These are phyloP conservation scores for Pasiphila rectangulata DNA, from an alignment of 2,888 invertebrate genomes.

Conservation along the genomic window DNA sequence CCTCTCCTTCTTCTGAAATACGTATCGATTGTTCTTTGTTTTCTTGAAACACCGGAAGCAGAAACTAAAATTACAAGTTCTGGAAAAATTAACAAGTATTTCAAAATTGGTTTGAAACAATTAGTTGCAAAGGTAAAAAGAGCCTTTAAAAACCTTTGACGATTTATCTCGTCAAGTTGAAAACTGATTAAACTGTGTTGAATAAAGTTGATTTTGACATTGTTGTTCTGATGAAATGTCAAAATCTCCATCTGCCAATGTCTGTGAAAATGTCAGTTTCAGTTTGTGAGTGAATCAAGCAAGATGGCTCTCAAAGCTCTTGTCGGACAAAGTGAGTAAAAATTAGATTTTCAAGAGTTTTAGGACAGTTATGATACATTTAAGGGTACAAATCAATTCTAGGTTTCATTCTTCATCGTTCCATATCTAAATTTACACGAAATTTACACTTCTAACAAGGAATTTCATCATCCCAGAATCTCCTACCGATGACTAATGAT, in stretches of 20 bases:
- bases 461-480: slow-evolving; percentile 14
- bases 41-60: too few relatives aligned
- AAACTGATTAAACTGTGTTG: too few relatives aligned
- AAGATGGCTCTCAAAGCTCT: slow-evolving; percentile 93
- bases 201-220: too few relatives aligned
- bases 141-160: too few relatives aligned
- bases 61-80: too few relatives aligned
- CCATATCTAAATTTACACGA: neutral
- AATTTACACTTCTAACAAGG: neutral
- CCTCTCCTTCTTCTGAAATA: slow-evolving; percentile 29
- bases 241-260: neutral
- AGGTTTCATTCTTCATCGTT: neutral
- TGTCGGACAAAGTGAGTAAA: slow-evolving; percentile 92
- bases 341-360: slow-evolving; percentile 35
- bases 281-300: slow-evolving; percentile 75
- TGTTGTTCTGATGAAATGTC: too few relatives aligned
- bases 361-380: neutral
- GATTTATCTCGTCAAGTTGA: too few relatives aligned
- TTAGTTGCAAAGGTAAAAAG: neutral
- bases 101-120: too few relatives aligned
- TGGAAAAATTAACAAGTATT: too few relatives aligned
- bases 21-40: slow-evolving; percentile 10
- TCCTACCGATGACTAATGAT: slow-evolving; percentile 54
- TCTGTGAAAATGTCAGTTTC: slow-evolving; percentile 18
- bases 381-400: neutral